These are phyloP conservation scores for Argynnis bischoffii DNA, from an alignment of 2,888 invertebrate species.

Conservation along the genomic window DNA sequence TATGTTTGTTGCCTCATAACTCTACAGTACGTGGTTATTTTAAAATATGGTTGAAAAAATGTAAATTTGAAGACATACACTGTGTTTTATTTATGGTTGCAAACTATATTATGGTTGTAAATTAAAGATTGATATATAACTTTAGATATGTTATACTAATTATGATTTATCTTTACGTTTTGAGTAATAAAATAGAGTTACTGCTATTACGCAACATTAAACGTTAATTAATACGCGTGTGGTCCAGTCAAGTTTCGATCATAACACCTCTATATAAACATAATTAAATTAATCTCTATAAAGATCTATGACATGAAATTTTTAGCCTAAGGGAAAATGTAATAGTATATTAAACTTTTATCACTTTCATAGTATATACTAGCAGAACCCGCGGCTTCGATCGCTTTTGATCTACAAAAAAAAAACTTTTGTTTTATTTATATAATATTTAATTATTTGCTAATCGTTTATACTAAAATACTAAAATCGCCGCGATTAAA, in stretches of 20 bases:
- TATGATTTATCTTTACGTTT: conserved; percentile 34
- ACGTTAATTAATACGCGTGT: conserved; percentile 33
- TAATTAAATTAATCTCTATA: conserved; percentile 5
- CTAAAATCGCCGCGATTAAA: too few relatives aligned
- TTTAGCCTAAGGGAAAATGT: too few relatives aligned
- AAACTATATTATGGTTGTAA: background rate
- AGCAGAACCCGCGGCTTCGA: too few relatives aligned
- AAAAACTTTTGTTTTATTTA: too few relatives aligned
- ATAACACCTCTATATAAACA: conserved; percentile 36
- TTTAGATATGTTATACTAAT: conserved; percentile 27
- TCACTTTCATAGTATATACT: too few relatives aligned
- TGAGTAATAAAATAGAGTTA: conserved; percentile 34
- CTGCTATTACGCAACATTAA: conserved; percentile 29
- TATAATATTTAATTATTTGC: too few relatives aligned
- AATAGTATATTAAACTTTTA: too few relatives aligned
- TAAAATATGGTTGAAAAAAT: background rate
- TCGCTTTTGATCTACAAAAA: too few relatives aligned
- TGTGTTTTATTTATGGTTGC: too few relatives aligned
- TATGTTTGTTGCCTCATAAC: background rate
- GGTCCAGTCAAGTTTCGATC: conserved; percentile 40
- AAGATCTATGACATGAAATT: background rate
- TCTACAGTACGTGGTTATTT: background rate
- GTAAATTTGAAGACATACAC: background rate
- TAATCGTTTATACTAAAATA: too few relatives aligned
- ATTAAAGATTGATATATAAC: conserved; percentile 6